phyloP scores from a whole-genome alignment of 1,140 invertebrate genomes.

The Chymomyza costata region DNA sequence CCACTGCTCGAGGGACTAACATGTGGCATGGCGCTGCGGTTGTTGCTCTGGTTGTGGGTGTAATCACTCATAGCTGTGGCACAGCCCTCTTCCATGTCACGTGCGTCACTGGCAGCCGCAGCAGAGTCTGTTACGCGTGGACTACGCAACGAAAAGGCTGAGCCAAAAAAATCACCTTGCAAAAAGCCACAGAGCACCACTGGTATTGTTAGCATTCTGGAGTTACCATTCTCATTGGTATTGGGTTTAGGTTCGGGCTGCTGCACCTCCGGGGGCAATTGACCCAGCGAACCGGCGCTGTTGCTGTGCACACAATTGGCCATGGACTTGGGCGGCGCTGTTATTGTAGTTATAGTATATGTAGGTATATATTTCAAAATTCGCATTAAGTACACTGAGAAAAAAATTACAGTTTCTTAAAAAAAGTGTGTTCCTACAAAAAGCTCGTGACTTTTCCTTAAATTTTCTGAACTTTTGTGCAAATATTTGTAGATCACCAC shows the following conservation, averaged over 20 bases:
- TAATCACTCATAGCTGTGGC: slow-evolving; percentile 4
- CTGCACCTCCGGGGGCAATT: slow-evolving; percentile 8
- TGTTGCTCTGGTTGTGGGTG: background rate
- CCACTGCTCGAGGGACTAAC: slow-evolving; percentile 33
- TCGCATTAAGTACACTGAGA: no score
- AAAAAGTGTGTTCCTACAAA: no score
- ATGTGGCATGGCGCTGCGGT: background rate
- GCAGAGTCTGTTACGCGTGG: no score
- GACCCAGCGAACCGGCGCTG: slow-evolving; percentile 40
- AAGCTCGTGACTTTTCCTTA: no score
- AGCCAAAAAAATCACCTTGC: slow-evolving; percentile 67
- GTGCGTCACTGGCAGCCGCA: slow-evolving; percentile 29
- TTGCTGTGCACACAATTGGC: slow-evolving; percentile 36
- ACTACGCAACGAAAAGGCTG: slow-evolving; percentile 52
- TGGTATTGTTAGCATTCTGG: slow-evolving; percentile 57
- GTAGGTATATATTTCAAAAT: slow-evolving; percentile 21
- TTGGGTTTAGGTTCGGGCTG: slow-evolving; percentile 16
- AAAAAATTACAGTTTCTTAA: no score
- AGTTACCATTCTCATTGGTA: slow-evolving; percentile 6
- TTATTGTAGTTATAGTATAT: slow-evolving; percentile 1
- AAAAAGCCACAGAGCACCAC: slow-evolving; percentile 67
- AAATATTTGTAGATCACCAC: no score
- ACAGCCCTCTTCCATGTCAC: slow-evolving; percentile 47
- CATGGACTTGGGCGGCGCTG: slow-evolving; percentile 19
- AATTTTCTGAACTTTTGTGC: no score